A percentile compares a stretch with the other conserved stretches of the same genome.
Evolutionary conservation across 2,113 vertebrate species (phyloP).

Genomic region (Aspiorhynchus laticeps): DNA sequence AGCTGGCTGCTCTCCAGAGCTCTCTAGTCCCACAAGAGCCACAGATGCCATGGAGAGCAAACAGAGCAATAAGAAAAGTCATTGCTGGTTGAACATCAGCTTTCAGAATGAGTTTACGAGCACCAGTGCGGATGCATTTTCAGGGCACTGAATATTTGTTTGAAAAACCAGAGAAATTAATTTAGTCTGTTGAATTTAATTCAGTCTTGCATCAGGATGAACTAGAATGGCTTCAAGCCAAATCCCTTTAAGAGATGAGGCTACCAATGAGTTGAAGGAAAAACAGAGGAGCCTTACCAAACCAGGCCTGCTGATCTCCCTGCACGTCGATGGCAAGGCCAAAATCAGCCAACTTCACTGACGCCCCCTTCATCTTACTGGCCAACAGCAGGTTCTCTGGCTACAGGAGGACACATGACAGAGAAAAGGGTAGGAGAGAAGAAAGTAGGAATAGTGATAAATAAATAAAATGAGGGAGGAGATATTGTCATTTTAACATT

Average conservation of each 20-base stretch:
- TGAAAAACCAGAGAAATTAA: background rate
- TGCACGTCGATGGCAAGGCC: slow-evolving; percentile 98
- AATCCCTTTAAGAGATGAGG: background rate
- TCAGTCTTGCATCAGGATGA: background rate
- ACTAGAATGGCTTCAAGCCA: background rate
- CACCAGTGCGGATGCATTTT: background rate
- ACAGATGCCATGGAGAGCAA: background rate
- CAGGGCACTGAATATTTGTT: background rate
- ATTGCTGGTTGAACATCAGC: background rate
- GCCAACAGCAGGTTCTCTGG: slow-evolving; percentile 97
- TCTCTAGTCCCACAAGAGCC: background rate
- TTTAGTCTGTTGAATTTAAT: background rate
- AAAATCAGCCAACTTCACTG: slow-evolving; percentile 97
- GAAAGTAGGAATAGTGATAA: slow-evolving; percentile 6
- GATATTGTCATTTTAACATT: background rate
- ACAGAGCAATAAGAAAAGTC: background rate
- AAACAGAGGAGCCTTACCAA: slow-evolving; percentile 82
- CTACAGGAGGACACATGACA: slow-evolving; percentile 67
- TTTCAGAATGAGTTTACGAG: background rate
- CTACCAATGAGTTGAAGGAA: background rate
- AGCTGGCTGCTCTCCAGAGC: slow-evolving; percentile 3
- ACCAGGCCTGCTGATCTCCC: slow-evolving; percentile 98
- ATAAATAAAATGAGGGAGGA: background rate
- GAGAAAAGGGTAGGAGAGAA: slow-evolving; percentile 8
- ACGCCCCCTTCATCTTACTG: slow-evolving; percentile 98